phyloP scores from a whole-genome alignment of 2,888 invertebrate genomes.

The Limnephilus rhombicus region DNA sequence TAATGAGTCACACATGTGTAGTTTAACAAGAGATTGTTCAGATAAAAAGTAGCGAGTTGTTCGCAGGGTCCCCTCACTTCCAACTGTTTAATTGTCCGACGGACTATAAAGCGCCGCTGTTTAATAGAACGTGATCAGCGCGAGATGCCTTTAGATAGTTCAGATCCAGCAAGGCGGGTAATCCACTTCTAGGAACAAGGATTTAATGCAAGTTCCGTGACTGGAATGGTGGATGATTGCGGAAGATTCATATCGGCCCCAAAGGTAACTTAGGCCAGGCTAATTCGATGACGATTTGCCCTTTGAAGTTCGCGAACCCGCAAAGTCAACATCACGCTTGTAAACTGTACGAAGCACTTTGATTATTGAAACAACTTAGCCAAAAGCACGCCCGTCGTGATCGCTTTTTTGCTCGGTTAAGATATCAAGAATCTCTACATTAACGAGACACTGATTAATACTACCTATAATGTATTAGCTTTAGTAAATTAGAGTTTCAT shows the following conservation, averaged over 20 bases:
- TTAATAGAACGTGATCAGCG: constrained; percentile 18
- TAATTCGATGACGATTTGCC: constrained; percentile 20
- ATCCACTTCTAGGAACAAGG: constrained; percentile 26
- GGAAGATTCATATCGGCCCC: constrained; percentile 42
- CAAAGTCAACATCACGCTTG: constrained; percentile 23
- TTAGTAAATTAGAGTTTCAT: constrained; percentile 20
- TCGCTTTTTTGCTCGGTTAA: constrained; percentile 27
- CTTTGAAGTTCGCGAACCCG: constrained; percentile 42
- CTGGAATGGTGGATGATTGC: constrained; percentile 42
- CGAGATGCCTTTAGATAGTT: constrained; percentile 11
- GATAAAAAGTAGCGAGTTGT: not conserved
- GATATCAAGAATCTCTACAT: constrained; percentile 29
- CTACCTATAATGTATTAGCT: constrained; percentile 18
- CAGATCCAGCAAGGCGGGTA: constrained; percentile 25
- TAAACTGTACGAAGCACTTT: constrained; percentile 11
- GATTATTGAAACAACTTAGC: constrained; percentile 2
- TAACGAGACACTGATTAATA: constrained; percentile 32
- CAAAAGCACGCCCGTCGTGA: constrained; percentile 2
- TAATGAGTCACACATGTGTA: constrained; percentile 24
- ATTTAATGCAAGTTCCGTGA: constrained; percentile 45
- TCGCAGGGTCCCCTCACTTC: not conserved
- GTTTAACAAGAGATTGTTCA: not conserved
- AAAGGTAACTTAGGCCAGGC: constrained; percentile 28
- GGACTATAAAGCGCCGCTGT: constrained; percentile 21
- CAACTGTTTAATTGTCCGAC: constrained; percentile 13